These are phyloP conservation scores for Phocoena phocoena DNA, from an alignment of 2,113 vertebrate genomes.

Conservation along the genomic window DNA sequence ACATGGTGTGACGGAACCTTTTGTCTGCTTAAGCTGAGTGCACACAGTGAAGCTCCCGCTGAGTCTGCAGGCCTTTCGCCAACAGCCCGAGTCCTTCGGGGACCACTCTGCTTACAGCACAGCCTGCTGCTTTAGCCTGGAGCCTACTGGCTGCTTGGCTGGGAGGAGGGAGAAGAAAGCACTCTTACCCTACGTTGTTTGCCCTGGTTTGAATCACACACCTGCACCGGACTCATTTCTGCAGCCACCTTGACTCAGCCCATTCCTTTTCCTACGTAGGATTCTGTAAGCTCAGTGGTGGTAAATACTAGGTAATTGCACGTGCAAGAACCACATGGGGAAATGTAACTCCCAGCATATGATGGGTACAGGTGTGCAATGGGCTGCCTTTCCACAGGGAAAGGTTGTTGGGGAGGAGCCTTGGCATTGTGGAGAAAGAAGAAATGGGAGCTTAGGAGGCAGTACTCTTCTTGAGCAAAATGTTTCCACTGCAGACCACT, in stretches of 20 bases:
- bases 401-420: constrained; percentile 19
- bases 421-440: constrained; percentile 32
- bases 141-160: background rate
- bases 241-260: background rate
- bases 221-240: background rate
- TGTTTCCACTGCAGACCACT: background rate
- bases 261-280: background rate
- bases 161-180: background rate
- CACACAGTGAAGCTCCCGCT: accelerated
- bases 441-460: background rate
- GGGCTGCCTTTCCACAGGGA: constrained; percentile 11
- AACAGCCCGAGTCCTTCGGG: background rate
- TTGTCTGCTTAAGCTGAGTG: background rate
- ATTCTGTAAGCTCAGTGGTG: constrained; percentile 63
- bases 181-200: background rate
- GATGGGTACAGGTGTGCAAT: constrained; percentile 62
- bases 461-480: background rate
- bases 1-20: background rate
- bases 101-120: background rate
- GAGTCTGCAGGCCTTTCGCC: background rate
- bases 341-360: constrained; percentile 61
- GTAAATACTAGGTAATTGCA: constrained; percentile 70
- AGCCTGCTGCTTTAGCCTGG: background rate
- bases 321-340: constrained; percentile 19
- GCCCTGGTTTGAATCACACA: background rate